Percentiles rank a stretch among this genome's conserved stretches.
Conservation (phyloP, 2,888 invertebrate genomes). For the Neoitamus cyanurus region DNA sequence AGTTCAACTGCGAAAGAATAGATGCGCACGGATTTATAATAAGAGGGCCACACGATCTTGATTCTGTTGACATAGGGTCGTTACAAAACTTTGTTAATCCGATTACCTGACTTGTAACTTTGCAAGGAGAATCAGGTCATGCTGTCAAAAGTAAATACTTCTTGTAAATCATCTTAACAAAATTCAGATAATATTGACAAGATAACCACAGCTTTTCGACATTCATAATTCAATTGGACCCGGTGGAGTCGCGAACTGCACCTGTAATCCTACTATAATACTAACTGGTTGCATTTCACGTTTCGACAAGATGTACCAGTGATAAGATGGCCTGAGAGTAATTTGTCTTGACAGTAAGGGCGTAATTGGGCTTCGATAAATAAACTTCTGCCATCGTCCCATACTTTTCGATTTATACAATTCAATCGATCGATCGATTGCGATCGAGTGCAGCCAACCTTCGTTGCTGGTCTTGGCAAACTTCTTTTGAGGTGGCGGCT, state of each 20-base stretch:
- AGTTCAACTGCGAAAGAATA: neutral
- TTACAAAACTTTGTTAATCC: neutral
- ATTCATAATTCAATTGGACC: neutral
- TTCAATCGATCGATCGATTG: neutral
- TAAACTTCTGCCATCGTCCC: constrained; percentile 17
- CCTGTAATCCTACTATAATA: neutral
- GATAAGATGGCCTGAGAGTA: constrained; percentile 3
- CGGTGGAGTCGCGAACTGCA: neutral
- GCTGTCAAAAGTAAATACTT: neutral
- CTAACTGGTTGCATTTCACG: neutral
- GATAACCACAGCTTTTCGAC: neutral
- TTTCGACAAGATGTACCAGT: neutral
- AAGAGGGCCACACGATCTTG: no score
- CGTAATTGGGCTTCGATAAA: constrained; percentile 26
- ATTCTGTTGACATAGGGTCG: no score
- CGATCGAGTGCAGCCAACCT: neutral
- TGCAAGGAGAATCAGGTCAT: neutral
- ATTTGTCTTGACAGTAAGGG: constrained; percentile 24
- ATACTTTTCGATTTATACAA: constrained; percentile 31
- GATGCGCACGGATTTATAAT: neutral
- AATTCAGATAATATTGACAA: neutral
- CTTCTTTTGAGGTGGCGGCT: neutral
- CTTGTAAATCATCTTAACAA: neutral
- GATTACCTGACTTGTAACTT: neutral
- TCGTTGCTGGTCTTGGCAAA: neutral